Percentiles rank a stretch among this genome's conserved stretches.
These are phyloP conservation scores for Cenopis cana DNA, from an alignment of 2,888 invertebrate species.

Conservation along the genomic window DNA sequence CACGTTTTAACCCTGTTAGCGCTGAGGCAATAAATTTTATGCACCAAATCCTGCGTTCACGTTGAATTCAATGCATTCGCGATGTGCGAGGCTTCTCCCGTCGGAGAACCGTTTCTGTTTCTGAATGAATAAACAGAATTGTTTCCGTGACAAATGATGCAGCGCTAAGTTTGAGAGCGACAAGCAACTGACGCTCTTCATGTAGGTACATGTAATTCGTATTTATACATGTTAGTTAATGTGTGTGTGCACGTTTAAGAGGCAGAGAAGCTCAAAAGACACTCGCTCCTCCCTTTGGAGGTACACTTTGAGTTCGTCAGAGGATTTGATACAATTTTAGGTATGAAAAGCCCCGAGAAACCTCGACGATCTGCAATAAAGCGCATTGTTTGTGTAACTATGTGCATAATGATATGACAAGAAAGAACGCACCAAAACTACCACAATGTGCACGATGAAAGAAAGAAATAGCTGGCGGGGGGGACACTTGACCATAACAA, in stretches of 20 bases:
- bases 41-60: constrained; percentile 66
- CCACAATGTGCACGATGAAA: background rate
- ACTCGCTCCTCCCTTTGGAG: too few relatives aligned
- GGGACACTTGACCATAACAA: too few relatives aligned
- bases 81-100: constrained; percentile 56
- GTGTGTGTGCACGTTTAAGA: too few relatives aligned
- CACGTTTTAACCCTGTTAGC: constrained; percentile 51
- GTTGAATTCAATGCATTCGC: constrained; percentile 68
- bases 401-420: background rate
- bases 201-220: background rate
- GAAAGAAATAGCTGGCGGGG: too few relatives aligned
- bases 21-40: constrained; percentile 69
- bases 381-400: too few relatives aligned
- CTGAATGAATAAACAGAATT: constrained; percentile 68
- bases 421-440: background rate
- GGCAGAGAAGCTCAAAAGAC: too few relatives aligned
- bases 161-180: constrained; percentile 38
- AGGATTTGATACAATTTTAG: too few relatives aligned
- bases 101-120: constrained; percentile 46
- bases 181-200: too few relatives aligned
- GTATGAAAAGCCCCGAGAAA: too few relatives aligned
- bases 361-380: too few relatives aligned
- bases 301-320: too few relatives aligned
- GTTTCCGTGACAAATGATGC: constrained; percentile 58
- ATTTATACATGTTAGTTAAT: too few relatives aligned